phyloP scores from a whole-genome alignment of 2,113 vertebrate species.

The Castor canadensis region DNA sequence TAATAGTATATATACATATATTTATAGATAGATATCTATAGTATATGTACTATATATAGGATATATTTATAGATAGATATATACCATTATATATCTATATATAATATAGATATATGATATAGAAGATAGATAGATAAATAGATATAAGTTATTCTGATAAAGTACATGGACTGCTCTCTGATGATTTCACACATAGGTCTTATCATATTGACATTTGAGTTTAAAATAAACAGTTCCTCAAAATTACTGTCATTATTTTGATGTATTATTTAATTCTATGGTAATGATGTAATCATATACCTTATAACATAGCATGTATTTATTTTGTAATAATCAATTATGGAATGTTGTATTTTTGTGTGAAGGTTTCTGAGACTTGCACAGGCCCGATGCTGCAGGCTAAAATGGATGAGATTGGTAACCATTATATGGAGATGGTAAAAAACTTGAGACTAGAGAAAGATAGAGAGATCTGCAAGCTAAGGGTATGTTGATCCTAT shows the following conservation, averaged over 20 bases:
- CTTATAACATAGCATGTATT: conserved; percentile 17
- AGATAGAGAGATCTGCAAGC: conserved; percentile 90
- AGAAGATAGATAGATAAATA: too few species aligned
- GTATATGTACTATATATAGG: neutral
- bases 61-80: neutral
- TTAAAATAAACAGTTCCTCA: neutral
- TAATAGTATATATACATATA: neutral
- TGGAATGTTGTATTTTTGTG: conserved; percentile 33
- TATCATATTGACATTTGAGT: conserved; percentile 3
- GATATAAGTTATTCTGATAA: neutral
- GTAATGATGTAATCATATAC: neutral
- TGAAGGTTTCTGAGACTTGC: conserved; percentile 83
- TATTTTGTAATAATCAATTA: conserved; percentile 26
- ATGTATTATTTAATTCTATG: conserved; percentile 15
- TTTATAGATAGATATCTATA: too few species aligned
- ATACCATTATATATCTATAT: too few species aligned
- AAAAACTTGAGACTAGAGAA: conserved; percentile 89
- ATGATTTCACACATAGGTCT: neutral
- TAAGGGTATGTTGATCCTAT: conserved; percentile 86
- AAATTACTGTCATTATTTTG: conserved; percentile 43
- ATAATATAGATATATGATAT: neutral
- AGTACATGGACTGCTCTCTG: conserved; percentile 11
- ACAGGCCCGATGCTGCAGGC: conserved; percentile 84
- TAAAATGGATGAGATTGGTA: conserved; percentile 92
- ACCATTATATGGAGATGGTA: conserved; percentile 92